Evolutionary conservation across 2,113 vertebrate genomes (phyloP), one percentile per base, ranked within the genome.

Genomic region (Poecile atricapillus): DNA sequence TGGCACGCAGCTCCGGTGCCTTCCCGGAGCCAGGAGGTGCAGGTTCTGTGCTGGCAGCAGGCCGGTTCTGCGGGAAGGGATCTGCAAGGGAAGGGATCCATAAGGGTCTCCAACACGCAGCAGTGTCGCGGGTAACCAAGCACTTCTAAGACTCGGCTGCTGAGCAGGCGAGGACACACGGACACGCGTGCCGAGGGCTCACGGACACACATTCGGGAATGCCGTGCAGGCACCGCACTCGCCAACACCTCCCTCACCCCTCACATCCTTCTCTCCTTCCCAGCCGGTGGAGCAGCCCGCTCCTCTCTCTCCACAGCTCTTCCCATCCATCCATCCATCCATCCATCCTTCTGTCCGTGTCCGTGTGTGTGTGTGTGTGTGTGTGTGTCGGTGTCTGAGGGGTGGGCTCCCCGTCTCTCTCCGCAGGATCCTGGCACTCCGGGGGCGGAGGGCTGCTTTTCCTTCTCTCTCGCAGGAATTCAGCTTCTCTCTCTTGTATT

Each of bases 401-500:
- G 87, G 76, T 58, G 69, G 77, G 87, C 3, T 28, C 79, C 82
- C 88, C 12, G 7, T 69, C 86, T 97, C 89, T 97, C 91, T 95
- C 96, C 71, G 10, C 96, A 97, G 96, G 94, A 93, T 93, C 85
- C 88, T 17, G 28, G 87, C 27, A 12, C 86, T 76, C 89, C 89
- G 41, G 93, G 90, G 64, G 44, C 73, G 7, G 90, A 77, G 25
- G 74, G 68, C 71, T 81, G 59, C 49, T 80, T 95, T 96, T 80
- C 90, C 88, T 93, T 90, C 81, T 73, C 65, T 95, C 83, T 89
- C 31, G 1, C 95, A 98, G 98, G 97, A 98, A 97, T 97, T 97
- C 97, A 97, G 83, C 93, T 95, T 96, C 16, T 96, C 77, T 97
- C 97, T 98, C 97, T 98, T 98, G 97, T 97, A 98, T 98, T 98